Evolutionary conservation across 2,888 invertebrate genomes (phyloP).

Genomic region (Sarcophaga subvicina): DNA sequence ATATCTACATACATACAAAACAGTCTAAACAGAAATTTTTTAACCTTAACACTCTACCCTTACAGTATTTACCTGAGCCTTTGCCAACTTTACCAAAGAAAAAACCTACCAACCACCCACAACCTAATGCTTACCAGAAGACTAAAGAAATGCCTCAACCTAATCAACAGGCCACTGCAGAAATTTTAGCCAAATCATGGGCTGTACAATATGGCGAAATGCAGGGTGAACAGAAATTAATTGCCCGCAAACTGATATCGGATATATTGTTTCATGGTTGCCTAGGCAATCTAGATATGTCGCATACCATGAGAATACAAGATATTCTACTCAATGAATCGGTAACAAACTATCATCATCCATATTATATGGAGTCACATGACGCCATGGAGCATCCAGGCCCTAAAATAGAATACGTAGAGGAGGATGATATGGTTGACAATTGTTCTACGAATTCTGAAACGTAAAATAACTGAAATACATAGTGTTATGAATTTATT

Average conservation of each 20-base stretch:
- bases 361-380: no score
- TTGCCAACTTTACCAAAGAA: not conserved
- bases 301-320: slow-evolving; percentile 41
- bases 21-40: not conserved
- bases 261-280: slow-evolving; percentile 63
- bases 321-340: slow-evolving; percentile 29
- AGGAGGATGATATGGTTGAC: not conserved
- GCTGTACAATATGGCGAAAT: slow-evolving; percentile 52
- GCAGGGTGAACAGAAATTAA: slow-evolving; percentile 44
- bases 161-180: slow-evolving; percentile 27
- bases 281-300: slow-evolving; percentile 47
- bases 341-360: not conserved
- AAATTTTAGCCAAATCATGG: slow-evolving; percentile 56
- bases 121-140: not conserved
- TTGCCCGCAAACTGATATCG: slow-evolving; percentile 55
- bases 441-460: not conserved
- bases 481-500: not conserved
- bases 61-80: not conserved
- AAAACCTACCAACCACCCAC: not conserved
- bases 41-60: not conserved
- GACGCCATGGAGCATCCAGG: not conserved
- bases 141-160: slow-evolving; percentile 13
- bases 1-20: not conserved
- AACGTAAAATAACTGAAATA: not conserved
- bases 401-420: not conserved